Evolutionary conservation across 2,888 invertebrate species (phyloP), one percentile per base, ranked within the genome.

Genomic region (Oscheius sp.): DNA sequence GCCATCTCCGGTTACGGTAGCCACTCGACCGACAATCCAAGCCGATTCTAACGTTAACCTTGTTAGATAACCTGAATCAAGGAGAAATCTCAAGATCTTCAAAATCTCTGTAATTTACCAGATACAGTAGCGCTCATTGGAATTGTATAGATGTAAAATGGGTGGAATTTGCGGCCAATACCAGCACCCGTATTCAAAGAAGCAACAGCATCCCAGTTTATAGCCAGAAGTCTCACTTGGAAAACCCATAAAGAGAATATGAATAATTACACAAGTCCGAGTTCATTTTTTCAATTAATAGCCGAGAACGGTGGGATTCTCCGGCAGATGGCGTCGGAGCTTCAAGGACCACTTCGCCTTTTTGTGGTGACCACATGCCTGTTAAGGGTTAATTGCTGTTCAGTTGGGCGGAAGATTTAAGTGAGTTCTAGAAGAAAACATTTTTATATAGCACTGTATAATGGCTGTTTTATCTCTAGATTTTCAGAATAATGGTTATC

Each of bases 271-370:
- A 45, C n/a, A 16, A 45, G 45, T 45, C 45, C 45, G 9, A 12
- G 45, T 12, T 45, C 16, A 16, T 49, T 21, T 49, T 18, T 49
- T 49, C 16, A 13, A 49, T 49, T 16, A 49, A 49, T 13, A 49
- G 49, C 49, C 21, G 49, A 49, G 49, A 49, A 16, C 49, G 49
- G n/a, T 49, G 49, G 16, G 29, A 25, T 18, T 7, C 16, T 41
- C 13, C 43, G 61, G 13, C 66, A 66, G 66, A 66, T 66, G 66
- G 66, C 66, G 35, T 52, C 52, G 49, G 29, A 25, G 29, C n/a
- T 66, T 66, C 49, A 52, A 52, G 66, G 25, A 64, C 66, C 66
- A 25, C 66, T 66, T 66, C 13, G 49, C 66, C 49, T 66, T 66
- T 66, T 35, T 66, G 29, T 52, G 49, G 27, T 25, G 49, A 59